A percentile compares a stretch with the other conserved stretches of the same genome.
These are phyloP conservation scores for Mylabris sibirica DNA, from an alignment of 2,888 invertebrate species.

Conservation along the genomic window DNA sequence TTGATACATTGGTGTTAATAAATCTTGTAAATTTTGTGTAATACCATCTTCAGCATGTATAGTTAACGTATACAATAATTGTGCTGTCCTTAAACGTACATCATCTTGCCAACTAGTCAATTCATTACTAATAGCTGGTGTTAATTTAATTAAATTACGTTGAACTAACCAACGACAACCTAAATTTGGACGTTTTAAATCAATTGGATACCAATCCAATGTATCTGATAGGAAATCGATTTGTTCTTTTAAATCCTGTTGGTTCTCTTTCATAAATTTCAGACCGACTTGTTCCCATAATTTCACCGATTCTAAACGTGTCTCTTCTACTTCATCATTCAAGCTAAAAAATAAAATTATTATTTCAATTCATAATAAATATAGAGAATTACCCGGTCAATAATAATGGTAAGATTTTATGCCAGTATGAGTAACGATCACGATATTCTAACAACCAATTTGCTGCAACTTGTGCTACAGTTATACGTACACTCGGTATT, in stretches of 20 bases:
- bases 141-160: constrained; percentile 76
- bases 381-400: constrained; percentile 73
- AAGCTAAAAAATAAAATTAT: constrained; percentile 62
- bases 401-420: constrained; percentile 83
- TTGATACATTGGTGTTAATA: constrained; percentile 66
- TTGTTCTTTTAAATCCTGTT: constrained; percentile 84
- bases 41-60: constrained; percentile 77
- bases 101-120: constrained; percentile 78
- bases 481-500: constrained; percentile 77
- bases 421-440: constrained; percentile 91
- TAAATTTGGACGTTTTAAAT: constrained; percentile 79
- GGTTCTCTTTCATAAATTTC: constrained; percentile 85
- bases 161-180: constrained; percentile 85
- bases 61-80: constrained; percentile 75
- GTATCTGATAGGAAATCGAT: constrained; percentile 75
- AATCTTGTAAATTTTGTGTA: constrained; percentile 72
- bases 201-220: constrained; percentile 77
- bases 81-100: constrained; percentile 74
- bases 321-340: constrained; percentile 80
- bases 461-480: constrained; percentile 79
- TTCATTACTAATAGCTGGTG: constrained; percentile 75
- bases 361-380: constrained; percentile 13
- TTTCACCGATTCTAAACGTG: constrained; percentile 68
- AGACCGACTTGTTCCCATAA: constrained; percentile 79
- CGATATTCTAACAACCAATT: constrained; percentile 78